Evolutionary conservation across 2,888 invertebrate genomes (phyloP).

Genomic region (Agriopis leucophaearia): DNA sequence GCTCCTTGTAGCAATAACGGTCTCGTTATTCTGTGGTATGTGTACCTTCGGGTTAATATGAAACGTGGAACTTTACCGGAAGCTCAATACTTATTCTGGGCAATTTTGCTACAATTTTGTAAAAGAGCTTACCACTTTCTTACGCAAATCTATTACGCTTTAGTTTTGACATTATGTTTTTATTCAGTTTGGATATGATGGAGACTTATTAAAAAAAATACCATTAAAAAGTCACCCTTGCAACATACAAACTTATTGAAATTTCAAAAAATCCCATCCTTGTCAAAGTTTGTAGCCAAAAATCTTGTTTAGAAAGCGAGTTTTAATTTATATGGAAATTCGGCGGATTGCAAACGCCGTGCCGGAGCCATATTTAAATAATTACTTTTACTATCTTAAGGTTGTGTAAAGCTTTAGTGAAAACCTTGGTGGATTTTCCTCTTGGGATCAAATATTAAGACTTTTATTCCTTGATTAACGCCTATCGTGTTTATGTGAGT

Average conservation of each 20-base stretch:
- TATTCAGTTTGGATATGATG: constrained; percentile 26
- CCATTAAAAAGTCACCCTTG: too few relatives aligned
- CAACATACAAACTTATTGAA: too few relatives aligned
- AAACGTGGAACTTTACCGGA: constrained; percentile 17
- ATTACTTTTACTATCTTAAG: constrained; percentile 48
- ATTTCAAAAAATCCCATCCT: constrained; percentile 39
- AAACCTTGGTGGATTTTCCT: constrained; percentile 40
- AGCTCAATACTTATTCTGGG: too few relatives aligned
- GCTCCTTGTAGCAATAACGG: constrained; percentile 45
- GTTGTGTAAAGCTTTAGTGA: constrained; percentile 41
- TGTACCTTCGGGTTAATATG: constrained; percentile 38
- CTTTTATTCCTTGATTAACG: constrained; percentile 25
- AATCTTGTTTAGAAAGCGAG: constrained; percentile 68
- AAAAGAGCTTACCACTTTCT: too few relatives aligned
- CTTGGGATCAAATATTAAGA: constrained; percentile 28
- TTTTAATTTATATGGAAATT: constrained; percentile 82
- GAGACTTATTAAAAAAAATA: too few relatives aligned
- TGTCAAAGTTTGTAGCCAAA: constrained; percentile 62
- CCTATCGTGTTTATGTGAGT: constrained; percentile 34
- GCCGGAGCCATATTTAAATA: constrained; percentile 61
- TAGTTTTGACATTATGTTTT: too few relatives aligned
- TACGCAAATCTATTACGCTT: constrained; percentile 4
- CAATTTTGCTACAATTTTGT: too few relatives aligned
- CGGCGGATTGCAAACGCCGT: constrained; percentile 54
- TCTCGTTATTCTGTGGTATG: constrained; percentile 41